A percentile compares a stretch with the other conserved stretches of the same genome.
Evolutionary conservation across 2,113 vertebrate genomes (phyloP).

Genomic region (Cololabis saira): DNA sequence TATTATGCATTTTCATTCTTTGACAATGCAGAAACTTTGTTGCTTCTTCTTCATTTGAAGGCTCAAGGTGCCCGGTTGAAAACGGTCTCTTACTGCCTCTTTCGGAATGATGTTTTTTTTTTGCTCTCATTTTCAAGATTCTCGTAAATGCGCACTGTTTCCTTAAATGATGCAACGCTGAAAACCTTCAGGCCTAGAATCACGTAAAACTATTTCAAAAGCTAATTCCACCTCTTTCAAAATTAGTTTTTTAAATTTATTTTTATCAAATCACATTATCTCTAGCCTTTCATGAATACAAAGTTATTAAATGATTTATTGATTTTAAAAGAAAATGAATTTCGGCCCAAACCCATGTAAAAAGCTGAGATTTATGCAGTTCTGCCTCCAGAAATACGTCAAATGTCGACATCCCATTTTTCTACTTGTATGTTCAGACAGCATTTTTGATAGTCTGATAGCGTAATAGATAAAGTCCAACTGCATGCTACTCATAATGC

Average conservation of each 20-base stretch:
- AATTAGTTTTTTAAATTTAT: constrained; percentile 29
- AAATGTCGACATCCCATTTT: background rate
- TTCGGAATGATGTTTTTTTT: background rate
- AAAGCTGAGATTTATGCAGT: constrained; percentile 18
- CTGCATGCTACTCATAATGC: background rate
- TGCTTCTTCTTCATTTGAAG: background rate
- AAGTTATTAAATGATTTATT: constrained; percentile 40
- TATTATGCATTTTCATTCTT: background rate
- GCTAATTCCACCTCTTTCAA: constrained; percentile 14
- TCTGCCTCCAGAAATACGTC: constrained; percentile 16
- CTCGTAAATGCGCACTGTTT: background rate
- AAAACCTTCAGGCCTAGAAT: constrained; percentile 2
- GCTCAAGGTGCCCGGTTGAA: background rate
- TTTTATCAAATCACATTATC: constrained; percentile 38
- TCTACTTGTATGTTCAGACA: constrained; percentile 1
- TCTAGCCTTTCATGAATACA: constrained; percentile 18
- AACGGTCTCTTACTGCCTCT: background rate
- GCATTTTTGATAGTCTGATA: background rate
- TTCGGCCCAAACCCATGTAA: constrained; percentile 27
- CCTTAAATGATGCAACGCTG: background rate
- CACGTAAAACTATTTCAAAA: background rate
- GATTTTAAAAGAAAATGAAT: constrained; percentile 15
- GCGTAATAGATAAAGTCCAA: constrained; percentile 5
- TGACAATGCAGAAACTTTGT: background rate
- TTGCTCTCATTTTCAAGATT: background rate